Percentiles rank a stretch among this genome's conserved stretches.
Conservation (phyloP, 2,113 vertebrate genomes). For the Fulmarus glacialis region DNA sequence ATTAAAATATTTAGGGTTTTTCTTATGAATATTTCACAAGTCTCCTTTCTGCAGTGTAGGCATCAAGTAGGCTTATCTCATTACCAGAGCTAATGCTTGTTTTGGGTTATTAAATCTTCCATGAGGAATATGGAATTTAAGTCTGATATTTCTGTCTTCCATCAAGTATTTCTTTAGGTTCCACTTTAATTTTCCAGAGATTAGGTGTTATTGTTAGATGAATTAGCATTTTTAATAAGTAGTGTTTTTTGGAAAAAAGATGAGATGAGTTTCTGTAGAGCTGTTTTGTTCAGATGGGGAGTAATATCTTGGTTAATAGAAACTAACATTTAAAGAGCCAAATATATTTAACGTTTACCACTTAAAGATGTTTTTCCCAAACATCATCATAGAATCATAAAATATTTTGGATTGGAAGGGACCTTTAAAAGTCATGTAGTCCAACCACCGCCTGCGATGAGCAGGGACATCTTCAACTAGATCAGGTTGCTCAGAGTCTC, state of each 20-base stretch:
- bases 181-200: background rate
- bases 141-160: background rate
- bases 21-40: background rate
- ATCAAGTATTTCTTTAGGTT: background rate
- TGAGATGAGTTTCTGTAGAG: background rate
- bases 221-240: background rate
- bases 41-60: background rate
- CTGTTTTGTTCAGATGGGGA: background rate
- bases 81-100: background rate
- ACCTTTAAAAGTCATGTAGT: background rate
- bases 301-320: background rate
- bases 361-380: background rate
- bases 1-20: background rate
- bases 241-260: background rate
- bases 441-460: background rate
- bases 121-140: background rate
- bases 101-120: background rate
- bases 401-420: background rate
- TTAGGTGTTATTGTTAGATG: background rate
- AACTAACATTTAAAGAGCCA: background rate
- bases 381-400: background rate
- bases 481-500: background rate
- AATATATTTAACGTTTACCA: background rate
- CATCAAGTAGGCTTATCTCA: background rate
- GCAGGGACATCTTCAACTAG: background rate